Conservation (phyloP, 2,797 vertebrate genomes). For the Etheostoma perlongum region DNA sequence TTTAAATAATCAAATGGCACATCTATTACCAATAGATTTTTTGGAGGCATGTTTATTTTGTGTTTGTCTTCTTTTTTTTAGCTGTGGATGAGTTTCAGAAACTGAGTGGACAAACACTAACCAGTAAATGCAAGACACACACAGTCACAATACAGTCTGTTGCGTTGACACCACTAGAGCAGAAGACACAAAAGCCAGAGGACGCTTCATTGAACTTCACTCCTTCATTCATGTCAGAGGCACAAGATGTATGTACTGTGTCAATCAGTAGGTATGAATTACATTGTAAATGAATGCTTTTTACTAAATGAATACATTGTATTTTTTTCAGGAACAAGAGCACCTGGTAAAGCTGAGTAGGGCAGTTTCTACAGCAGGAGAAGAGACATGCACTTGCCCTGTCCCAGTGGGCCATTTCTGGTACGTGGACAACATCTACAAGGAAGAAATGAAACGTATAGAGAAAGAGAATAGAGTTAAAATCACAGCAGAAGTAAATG, state of each 20-base stretch:
- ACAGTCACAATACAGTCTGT: not conserved
- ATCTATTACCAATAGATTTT: not conserved
- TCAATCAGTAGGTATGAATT: not conserved
- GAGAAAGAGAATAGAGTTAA: constrained; percentile 40
- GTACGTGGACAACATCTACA: constrained; percentile 65
- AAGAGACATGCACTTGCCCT: fast-evolving
- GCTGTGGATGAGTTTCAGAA: not conserved
- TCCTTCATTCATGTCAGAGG: not conserved
- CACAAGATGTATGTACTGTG: constrained; percentile 40
- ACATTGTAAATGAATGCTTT: not conserved
- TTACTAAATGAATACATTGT: not conserved
- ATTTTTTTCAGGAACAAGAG: constrained; percentile 11
- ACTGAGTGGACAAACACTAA: not conserved
- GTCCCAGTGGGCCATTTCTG: constrained; percentile 50
- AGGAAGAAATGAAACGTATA: constrained; percentile 62
- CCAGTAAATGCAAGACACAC: fast-evolving
- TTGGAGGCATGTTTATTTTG: not conserved
- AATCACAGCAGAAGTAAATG: constrained; percentile 13
- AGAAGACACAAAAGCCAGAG: not conserved
- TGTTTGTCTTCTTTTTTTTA: constrained; percentile 37
- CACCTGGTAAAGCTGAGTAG: fast-evolving
- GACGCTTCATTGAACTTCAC: not conserved
- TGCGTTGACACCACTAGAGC: fast-evolving
- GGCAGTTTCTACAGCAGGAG: not conserved
- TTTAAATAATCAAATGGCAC: not conserved